Conservation (phyloP, 2,113 vertebrate species). For the Silurus asotus region DNA sequence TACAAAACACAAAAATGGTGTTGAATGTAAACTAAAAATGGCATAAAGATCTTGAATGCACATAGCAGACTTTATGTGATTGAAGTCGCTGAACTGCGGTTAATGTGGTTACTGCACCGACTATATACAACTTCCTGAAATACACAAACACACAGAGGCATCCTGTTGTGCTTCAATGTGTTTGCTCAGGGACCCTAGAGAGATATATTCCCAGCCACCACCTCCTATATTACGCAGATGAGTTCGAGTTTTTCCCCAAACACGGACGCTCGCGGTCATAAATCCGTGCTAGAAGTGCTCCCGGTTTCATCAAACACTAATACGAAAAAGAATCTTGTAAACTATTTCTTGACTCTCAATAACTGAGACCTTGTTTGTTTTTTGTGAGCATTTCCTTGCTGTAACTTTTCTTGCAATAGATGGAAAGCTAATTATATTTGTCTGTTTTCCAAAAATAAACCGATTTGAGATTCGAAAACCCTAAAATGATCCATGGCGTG, state of each 20-base stretch:
- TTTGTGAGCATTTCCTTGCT: too few species aligned
- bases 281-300: neutral
- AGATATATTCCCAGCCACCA: neutral
- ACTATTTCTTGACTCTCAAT: neutral
- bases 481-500: too few species aligned
- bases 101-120: neutral
- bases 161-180: neutral
- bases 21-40: conserved; percentile 3
- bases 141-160: neutral
- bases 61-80: neutral
- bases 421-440: too few species aligned
- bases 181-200: conserved; percentile 30
- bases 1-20: neutral
- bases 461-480: too few species aligned
- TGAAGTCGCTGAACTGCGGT: neutral
- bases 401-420: too few species aligned
- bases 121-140: neutral
- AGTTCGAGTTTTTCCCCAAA: neutral
- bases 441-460: too few species aligned
- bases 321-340: neutral
- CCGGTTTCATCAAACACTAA: neutral
- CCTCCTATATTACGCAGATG: neutral
- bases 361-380: neutral
- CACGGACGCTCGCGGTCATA: neutral
- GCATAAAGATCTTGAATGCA: neutral